Conservation (phyloP, 2,113 vertebrate species). For the Cichladusa arquata region DNA sequence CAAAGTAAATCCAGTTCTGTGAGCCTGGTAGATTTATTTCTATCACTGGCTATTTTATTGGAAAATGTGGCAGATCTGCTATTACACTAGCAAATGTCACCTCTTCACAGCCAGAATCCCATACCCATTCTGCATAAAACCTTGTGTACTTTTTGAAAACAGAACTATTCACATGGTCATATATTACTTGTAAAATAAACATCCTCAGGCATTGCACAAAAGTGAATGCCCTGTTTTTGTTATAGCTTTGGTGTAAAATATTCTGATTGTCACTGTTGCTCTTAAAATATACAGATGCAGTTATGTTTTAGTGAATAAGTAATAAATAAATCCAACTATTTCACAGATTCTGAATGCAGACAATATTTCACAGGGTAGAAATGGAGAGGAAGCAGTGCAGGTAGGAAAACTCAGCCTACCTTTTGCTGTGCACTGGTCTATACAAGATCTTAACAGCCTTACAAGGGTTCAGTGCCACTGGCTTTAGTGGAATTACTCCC, state of each 20-base stretch:
- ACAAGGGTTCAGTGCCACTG: background rate
- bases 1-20: background rate
- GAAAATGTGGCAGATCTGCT: background rate
- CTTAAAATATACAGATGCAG: background rate
- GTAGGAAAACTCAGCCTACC: background rate
- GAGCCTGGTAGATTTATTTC: background rate
- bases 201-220: background rate
- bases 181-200: background rate
- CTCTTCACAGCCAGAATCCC: background rate
- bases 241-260: background rate
- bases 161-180: background rate
- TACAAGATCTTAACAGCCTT: background rate
- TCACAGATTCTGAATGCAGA: background rate
- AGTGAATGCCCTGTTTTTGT: background rate
- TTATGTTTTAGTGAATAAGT: background rate
- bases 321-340: background rate
- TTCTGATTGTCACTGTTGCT: background rate
- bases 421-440: background rate
- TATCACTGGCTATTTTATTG: background rate
- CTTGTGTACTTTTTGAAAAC: background rate
- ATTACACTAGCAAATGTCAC: background rate
- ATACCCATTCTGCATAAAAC: background rate
- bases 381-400: background rate
- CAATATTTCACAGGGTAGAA: background rate
- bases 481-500: background rate